These are phyloP conservation scores for Alexandromys fortis DNA, from an alignment of 2,113 vertebrate genomes.

Conservation along the genomic window DNA sequence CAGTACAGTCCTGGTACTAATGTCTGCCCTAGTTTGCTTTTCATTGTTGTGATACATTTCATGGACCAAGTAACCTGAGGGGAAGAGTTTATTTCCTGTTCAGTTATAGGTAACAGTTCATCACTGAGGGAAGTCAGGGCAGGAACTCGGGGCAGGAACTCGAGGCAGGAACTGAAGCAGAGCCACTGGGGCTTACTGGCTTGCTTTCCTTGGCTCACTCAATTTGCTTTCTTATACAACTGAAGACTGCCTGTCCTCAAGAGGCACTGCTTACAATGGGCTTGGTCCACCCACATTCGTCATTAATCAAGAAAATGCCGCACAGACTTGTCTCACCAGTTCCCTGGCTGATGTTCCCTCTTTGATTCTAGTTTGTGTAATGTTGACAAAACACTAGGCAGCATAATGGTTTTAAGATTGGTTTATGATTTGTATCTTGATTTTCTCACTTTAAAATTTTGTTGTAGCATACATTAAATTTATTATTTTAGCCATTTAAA, in stretches of 20 bases:
- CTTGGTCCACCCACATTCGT: not conserved
- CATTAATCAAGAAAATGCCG: not conserved
- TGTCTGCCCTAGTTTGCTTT: not conserved
- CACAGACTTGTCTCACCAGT: not conserved
- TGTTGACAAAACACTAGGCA: not conserved
- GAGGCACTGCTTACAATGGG: not conserved
- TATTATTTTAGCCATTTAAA: conserved; percentile 23
- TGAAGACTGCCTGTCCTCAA: not conserved
- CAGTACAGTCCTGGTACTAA: not conserved
- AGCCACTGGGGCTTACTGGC: not conserved
- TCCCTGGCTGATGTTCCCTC: not conserved
- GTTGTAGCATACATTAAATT: not conserved
- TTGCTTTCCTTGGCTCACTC: not conserved
- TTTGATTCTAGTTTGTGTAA: not conserved
- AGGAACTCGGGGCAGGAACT: not conserved
- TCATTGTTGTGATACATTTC: not conserved
- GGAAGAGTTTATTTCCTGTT: not conserved
- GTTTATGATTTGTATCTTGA: conserved; percentile 28
- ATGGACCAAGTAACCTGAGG: not conserved
- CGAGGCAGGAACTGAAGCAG: not conserved
- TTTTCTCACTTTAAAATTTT: not conserved
- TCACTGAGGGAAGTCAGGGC: not conserved
- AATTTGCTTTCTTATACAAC: not conserved
- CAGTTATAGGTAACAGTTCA: not conserved
- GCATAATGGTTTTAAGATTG: not conserved